phyloP scores from a whole-genome alignment of 2,113 vertebrate genomes.

The Peromyscus maniculatus region DNA sequence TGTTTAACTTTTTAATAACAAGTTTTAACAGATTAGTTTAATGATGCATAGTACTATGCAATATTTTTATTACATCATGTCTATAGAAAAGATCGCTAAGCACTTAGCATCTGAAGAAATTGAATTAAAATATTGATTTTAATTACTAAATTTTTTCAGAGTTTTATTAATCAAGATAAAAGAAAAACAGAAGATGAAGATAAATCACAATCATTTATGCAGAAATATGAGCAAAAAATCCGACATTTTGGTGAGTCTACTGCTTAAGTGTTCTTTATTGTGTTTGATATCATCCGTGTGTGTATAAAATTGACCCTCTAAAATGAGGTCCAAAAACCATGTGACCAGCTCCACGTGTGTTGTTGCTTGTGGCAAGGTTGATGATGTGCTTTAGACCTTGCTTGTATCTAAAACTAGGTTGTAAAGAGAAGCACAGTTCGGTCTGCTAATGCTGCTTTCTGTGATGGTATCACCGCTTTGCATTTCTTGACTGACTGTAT shows the following conservation, averaged over 20 bases:
- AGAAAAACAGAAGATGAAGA: conserved; percentile 90
- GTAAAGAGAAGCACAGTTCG: conserved; percentile 30
- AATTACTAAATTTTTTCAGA: conserved; percentile 86
- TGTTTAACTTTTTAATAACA: conserved; percentile 15
- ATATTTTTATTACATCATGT: conserved; percentile 17
- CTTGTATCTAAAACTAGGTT: background rate
- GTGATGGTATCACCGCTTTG: background rate
- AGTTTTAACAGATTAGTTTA: conserved; percentile 61
- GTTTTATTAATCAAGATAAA: conserved; percentile 95
- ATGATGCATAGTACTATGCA: background rate
- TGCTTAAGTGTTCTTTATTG: conserved; percentile 64
- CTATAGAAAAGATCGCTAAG: conserved; percentile 3
- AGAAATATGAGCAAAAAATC: conserved; percentile 95
- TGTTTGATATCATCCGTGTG: background rate
- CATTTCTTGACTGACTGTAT: background rate
- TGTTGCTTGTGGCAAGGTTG: background rate
- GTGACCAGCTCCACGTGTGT: background rate
- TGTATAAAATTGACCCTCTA: conserved; percentile 38
- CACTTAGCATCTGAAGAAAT: conserved; percentile 46
- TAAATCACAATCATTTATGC: conserved; percentile 92
- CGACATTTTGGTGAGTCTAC: conserved; percentile 95
- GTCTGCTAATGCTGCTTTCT: background rate
- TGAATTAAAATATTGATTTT: conserved; percentile 65
- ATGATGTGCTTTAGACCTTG: background rate
- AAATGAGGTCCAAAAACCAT: conserved; percentile 8